Evolutionary conservation across 2,113 vertebrate species (phyloP).

Genomic region (Eudyptes chrysolophus): DNA sequence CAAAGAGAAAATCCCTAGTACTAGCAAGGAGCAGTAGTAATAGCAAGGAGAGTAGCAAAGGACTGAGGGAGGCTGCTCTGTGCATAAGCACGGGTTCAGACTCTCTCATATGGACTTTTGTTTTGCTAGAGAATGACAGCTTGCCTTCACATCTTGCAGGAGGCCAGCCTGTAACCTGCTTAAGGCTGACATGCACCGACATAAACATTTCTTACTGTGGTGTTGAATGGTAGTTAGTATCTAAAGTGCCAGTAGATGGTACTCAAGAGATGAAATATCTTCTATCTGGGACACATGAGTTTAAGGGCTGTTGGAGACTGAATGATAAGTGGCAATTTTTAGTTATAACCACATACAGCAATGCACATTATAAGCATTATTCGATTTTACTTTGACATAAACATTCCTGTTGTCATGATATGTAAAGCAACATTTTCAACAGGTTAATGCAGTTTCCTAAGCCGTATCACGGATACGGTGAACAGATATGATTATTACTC

Average conservation of each 20-base stretch:
- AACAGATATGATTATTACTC: neutral
- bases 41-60: neutral
- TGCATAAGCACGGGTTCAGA: neutral
- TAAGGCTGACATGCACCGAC: neutral
- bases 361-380: neutral
- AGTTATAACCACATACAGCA: neutral
- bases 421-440: neutral
- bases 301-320: neutral
- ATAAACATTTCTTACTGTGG: neutral
- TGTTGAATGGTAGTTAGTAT: neutral
- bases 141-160: neutral
- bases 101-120: neutral
- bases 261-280: neutral
- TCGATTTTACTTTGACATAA: slow-evolving; percentile 25
- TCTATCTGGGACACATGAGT: neutral
- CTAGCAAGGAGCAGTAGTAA: neutral
- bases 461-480: neutral
- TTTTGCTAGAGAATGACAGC: neutral
- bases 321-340: neutral
- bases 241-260: neutral
- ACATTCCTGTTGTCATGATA: neutral
- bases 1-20: neutral
- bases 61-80: neutral
- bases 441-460: neutral
- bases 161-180: neutral